These are phyloP conservation scores for Oceanites oceanicus DNA, from an alignment of 2,113 vertebrate species.

Conservation along the genomic window DNA sequence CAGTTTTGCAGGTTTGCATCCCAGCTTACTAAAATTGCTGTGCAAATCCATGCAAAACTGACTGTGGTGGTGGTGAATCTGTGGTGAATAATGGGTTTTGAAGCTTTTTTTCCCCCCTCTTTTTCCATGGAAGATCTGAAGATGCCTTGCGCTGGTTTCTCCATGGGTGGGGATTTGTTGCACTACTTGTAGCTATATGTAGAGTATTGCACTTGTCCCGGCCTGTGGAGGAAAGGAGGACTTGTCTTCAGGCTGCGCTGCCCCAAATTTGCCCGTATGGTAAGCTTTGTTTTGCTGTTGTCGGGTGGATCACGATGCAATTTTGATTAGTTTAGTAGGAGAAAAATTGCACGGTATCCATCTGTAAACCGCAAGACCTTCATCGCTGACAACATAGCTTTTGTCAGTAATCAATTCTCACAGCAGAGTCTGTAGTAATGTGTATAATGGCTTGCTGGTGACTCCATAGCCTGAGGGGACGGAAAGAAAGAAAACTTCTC, in stretches of 20 bases:
- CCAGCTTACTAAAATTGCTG: constrained; percentile 95
- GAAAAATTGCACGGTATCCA: constrained; percentile 98
- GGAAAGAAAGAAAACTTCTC: not conserved
- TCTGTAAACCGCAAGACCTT: constrained; percentile 92
- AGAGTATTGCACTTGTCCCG: constrained; percentile 90
- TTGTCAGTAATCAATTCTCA: not conserved
- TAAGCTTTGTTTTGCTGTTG: constrained; percentile 87
- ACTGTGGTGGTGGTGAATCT: constrained; percentile 79
- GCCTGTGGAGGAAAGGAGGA: constrained; percentile 83
- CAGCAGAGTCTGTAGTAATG: not conserved
- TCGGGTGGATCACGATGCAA: constrained; percentile 95
- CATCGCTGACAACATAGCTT: not conserved
- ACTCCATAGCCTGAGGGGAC: not conserved
- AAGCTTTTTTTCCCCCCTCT: not conserved
- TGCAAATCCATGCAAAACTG: constrained; percentile 99
- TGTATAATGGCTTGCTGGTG: not conserved
- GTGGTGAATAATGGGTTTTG: not conserved
- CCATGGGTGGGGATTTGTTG: constrained; percentile 83
- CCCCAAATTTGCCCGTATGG: not conserved
- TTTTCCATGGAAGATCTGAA: not conserved
- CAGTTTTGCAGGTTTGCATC: constrained; percentile 97
- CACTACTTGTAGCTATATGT: constrained; percentile 78
- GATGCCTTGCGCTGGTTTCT: constrained; percentile 68
- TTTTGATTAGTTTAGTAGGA: constrained; percentile 83
- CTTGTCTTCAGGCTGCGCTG: constrained; percentile 29